phyloP scores from a whole-genome alignment of 2,888 invertebrate species.

The Caenorhabditis sp. region DNA sequence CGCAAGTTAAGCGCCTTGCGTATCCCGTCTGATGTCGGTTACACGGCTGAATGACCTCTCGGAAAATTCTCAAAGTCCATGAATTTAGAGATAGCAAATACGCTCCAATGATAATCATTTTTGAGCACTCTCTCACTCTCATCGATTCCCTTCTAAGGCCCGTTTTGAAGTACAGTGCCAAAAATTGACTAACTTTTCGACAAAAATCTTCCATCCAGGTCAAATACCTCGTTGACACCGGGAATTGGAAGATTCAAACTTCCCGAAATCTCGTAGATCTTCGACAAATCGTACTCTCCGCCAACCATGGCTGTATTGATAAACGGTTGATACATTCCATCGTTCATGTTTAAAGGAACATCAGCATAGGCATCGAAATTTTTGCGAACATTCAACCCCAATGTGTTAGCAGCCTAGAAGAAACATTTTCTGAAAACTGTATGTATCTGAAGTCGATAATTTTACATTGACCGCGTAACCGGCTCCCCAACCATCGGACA shows the following conservation, averaged over 20 bases:
- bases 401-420: slow-evolving; percentile 58
- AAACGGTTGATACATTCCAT: slow-evolving; percentile 58
- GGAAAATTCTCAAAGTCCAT: no score
- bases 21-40: no score
- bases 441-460: no score
- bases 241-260: slow-evolving; percentile 55
- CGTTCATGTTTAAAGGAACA: slow-evolving; percentile 46
- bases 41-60: no score
- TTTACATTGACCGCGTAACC: slow-evolving; percentile 62
- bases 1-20: no score
- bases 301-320: slow-evolving; percentile 49
- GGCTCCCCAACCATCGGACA: slow-evolving; percentile 64
- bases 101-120: no score
- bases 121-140: no score
- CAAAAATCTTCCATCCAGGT: slow-evolving; percentile 58
- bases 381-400: slow-evolving; percentile 51
- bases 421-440: slow-evolving; percentile 2
- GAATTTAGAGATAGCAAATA: no score
- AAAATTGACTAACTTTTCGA: slow-evolving; percentile 29
- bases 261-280: slow-evolving; percentile 53
- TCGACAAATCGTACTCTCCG: slow-evolving; percentile 56
- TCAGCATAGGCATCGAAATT: slow-evolving; percentile 64
- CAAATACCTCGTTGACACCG: slow-evolving; percentile 62
- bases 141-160: no score
- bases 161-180: background rate